A percentile compares a stretch with the other conserved stretches of the same genome.
phyloP scores from a whole-genome alignment of 30 jellyfish, hydroid and myxozoan species.

The Turritopsis dohrnii region DNA sequence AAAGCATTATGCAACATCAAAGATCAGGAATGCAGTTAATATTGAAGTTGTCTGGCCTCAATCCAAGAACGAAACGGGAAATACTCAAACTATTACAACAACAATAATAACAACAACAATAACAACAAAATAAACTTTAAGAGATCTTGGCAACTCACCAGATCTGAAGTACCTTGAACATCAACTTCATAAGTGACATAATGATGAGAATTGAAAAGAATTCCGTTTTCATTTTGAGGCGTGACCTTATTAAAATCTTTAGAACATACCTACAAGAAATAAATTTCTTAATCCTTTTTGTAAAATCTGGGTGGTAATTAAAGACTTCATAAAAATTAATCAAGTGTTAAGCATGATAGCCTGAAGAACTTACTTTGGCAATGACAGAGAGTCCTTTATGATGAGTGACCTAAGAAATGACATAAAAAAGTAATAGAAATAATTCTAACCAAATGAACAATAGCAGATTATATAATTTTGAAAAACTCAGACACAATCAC shows the following conservation, averaged over 20 bases:
- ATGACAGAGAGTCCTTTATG: not conserved
- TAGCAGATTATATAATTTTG: no score
- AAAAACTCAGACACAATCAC: no score
- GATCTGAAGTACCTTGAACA: not conserved
- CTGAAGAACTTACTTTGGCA: not conserved
- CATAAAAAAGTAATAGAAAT: not conserved
- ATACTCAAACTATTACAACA: no score
- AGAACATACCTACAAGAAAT: not conserved
- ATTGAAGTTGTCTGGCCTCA: no score
- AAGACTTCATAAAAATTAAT: not conserved
- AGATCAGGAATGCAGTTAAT: no score
- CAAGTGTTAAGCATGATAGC: not conserved
- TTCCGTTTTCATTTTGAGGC: not conserved
- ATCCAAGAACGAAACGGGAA: no score
- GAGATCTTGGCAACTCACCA: not conserved
- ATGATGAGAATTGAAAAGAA: not conserved
- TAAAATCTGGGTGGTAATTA: not conserved
- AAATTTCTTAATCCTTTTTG: no score
- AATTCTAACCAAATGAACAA: no score
- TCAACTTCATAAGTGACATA: not conserved
- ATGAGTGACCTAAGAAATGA: not conserved
- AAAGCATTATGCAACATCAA: no score
- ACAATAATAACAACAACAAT: no score
- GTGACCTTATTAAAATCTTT: not conserved
- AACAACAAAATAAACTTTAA: not conserved